phyloP scores from a whole-genome alignment of 1,140 invertebrate species.

The Micrasema minimum region DNA sequence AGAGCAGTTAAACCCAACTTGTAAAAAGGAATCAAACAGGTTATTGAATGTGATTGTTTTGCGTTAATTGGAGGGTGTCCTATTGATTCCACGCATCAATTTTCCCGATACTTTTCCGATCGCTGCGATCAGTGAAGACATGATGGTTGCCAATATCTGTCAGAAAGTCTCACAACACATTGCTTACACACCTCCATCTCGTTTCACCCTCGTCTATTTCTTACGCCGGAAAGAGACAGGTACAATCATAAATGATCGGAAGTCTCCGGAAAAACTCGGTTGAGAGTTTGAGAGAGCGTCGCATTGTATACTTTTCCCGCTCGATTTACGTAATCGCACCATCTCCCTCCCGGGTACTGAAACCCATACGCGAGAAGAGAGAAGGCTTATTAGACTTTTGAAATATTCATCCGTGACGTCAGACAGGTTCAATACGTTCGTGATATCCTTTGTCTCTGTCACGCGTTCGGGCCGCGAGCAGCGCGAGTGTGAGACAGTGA shows the following conservation, averaged over 20 bases:
- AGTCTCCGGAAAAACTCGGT: constrained; percentile 29
- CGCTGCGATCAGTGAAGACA: not conserved
- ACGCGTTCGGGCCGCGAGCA: not conserved
- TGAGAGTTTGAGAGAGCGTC: no score
- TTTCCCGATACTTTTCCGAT: constrained; percentile 4
- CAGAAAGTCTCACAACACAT: constrained; percentile 16
- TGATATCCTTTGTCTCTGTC: constrained; percentile 36
- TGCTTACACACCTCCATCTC: constrained; percentile 6
- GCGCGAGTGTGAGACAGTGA: constrained; percentile 15
- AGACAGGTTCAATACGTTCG: constrained; percentile 42
- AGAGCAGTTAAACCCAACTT: no score
- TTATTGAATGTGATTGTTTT: no score
- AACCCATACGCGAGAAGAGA: not conserved
- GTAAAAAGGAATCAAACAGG: no score
- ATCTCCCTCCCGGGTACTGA: not conserved
- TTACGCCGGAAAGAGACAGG: not conserved
- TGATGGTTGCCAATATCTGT: constrained; percentile 23
- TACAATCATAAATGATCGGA: constrained; percentile 22
- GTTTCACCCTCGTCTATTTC: not conserved
- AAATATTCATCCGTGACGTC: constrained; percentile 47
- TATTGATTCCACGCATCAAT: not conserved
- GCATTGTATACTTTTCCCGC: constrained; percentile 17
- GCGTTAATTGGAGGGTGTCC: no score
- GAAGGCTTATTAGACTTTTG: constrained; percentile 14
- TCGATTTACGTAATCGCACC: constrained; percentile 20